Base-by-base conservation (phyloP, 2,888 invertebrate species). In the Tiliacea aurago region DNA sequence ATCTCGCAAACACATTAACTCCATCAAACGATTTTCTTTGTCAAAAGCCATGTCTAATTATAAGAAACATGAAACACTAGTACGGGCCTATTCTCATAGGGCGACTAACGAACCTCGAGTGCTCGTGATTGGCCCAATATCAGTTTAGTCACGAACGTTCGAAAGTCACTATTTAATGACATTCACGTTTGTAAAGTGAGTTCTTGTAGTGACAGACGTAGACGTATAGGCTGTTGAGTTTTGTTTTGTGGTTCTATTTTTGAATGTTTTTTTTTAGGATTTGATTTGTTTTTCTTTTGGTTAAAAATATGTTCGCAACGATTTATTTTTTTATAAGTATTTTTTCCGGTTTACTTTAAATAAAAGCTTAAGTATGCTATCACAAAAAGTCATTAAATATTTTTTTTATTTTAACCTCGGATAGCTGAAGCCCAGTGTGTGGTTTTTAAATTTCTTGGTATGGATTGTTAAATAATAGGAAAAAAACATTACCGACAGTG, bases 71-170 rank as follows among this genome's bases (percentile, higher is more conserved):
- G 84, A 86, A 90, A 87, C 87, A 88, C 85, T 78, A 87, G 84
- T 72, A 81, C 67, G 70, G 83, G 68, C 64, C 81, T 72, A 73
- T 84, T 87, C 86, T 86, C 79, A 85, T 88, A 85, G 77, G 66
- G 79, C 56, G 80, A 69, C 88, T 91, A 92, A 92, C 91, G 92
- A 92, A 90, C 85, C 83, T 81, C 85, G 76, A 85, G 83, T 67
- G 81, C 70, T 82, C 78, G 77, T 86, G 86, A 93, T 93, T 93
- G 91, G 87, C 91, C 79, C 92, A 93, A 93, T 93, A 92, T 89
- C 90, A 88, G 90, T 87, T 92, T 92, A 92, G 93, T 86, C 93
- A 93, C 93, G 93, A 84, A 70, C 83, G 73, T 74, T 81, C 73
- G 81, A 83, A 84, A 89, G 88, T 89, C 89, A 88, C 86, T 80